Conservation (phyloP, 2,888 invertebrate genomes). For the Leptura quadrifasciata region DNA sequence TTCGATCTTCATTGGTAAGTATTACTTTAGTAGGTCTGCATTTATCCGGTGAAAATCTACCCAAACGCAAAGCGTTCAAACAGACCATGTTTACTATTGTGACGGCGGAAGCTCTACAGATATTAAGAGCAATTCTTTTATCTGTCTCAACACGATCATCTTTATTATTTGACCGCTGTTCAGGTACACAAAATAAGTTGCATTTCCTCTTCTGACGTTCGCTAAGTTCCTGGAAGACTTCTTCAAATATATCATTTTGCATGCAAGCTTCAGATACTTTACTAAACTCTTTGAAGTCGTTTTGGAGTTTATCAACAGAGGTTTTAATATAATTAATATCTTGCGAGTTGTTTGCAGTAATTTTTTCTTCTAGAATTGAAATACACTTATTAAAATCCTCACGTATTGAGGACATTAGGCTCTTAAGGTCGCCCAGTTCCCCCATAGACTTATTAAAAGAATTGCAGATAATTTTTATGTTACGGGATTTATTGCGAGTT, state of each 20-base stretch:
- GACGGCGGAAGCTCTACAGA: too few relatives aligned
- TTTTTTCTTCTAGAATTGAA: background rate
- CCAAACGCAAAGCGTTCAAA: too few relatives aligned
- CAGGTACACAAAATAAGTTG: too few relatives aligned
- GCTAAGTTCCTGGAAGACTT: background rate
- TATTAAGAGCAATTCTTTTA: too few relatives aligned
- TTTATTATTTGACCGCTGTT: too few relatives aligned
- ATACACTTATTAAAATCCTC: background rate
- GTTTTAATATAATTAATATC: too few relatives aligned
- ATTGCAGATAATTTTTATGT: background rate
- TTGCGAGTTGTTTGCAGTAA: background rate
- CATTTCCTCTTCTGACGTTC: background rate
- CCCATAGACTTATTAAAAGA: background rate
- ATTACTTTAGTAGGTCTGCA: constrained; percentile 2
- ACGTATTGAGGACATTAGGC: background rate
- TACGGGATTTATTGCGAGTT: background rate
- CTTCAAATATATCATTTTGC: background rate
- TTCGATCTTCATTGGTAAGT: background rate
- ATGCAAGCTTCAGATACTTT: background rate
- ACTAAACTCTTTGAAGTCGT: background rate
- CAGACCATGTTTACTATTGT: too few relatives aligned
- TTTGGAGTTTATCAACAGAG: background rate
- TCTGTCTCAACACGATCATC: too few relatives aligned
- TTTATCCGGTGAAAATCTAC: too few relatives aligned
- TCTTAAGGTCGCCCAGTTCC: background rate